A percentile compares a stretch with the other conserved stretches of the same genome.
phyloP scores from a whole-genome alignment of 2,113 vertebrate species.

The Megaceryle maxima region DNA sequence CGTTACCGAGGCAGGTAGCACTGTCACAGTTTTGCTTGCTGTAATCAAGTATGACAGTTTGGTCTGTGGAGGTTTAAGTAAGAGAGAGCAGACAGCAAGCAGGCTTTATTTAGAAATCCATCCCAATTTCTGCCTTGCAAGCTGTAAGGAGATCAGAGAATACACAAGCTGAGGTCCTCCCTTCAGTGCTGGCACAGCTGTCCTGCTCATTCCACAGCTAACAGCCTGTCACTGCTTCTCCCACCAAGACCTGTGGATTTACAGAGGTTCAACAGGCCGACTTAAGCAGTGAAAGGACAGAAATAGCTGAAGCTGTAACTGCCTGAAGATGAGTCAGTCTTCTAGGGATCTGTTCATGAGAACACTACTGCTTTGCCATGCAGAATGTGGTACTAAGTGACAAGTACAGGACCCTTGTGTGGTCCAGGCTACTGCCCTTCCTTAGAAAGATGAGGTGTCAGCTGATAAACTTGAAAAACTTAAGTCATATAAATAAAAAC shows the following conservation, averaged over 20 bases:
- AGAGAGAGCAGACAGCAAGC: neutral
- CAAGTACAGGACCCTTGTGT: neutral
- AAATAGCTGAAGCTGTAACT: neutral
- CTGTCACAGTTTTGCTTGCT: neutral
- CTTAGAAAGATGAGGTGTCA: neutral
- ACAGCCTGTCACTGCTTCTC: neutral
- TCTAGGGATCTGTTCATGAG: neutral
- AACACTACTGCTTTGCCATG: fast-evolving
- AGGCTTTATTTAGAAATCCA: slow-evolving; percentile 46
- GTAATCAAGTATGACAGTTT: slow-evolving; percentile 10
- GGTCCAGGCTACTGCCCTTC: neutral
- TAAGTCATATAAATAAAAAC: neutral
- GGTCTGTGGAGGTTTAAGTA: slow-evolving; percentile 22
- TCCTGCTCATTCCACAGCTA: neutral
- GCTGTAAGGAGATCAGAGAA: neutral
- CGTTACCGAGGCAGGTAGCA: neutral
- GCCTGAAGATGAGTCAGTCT: neutral
- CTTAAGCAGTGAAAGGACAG: neutral
- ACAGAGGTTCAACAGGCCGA: neutral
- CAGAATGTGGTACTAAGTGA: neutral
- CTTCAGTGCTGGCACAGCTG: neutral
- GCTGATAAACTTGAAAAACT: neutral
- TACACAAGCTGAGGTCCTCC: neutral
- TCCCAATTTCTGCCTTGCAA: slow-evolving; percentile 24
- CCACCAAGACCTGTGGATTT: neutral